Percentiles rank a stretch among this genome's conserved stretches.
Evolutionary conservation across 2,797 vertebrate species (phyloP).

Genomic region (Lagodon rhomboides): DNA sequence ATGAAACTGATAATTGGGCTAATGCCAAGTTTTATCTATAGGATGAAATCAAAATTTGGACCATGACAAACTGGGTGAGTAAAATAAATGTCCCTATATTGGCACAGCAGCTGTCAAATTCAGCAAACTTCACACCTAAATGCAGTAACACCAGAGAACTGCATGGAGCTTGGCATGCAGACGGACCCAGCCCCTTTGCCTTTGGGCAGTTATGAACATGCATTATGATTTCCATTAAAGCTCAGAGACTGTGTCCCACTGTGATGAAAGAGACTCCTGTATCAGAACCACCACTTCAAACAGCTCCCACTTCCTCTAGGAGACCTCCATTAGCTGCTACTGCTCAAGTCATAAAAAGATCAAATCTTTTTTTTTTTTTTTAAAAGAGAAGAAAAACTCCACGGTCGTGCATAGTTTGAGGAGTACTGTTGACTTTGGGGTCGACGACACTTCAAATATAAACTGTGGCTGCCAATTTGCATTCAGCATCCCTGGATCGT

Average conservation of each 20-base stretch:
- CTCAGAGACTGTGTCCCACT: constrained; percentile 68
- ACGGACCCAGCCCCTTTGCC: constrained; percentile 54
- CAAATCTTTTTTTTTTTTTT: constrained; percentile 53
- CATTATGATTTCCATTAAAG: constrained; percentile 87
- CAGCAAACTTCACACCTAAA: constrained; percentile 28
- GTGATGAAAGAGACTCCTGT: constrained; percentile 83
- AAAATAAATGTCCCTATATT: background rate
- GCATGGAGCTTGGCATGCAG: constrained; percentile 51
- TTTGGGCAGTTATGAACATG: constrained; percentile 79
- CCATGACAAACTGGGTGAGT: background rate
- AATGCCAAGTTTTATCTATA: background rate
- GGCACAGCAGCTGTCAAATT: constrained; percentile 5
- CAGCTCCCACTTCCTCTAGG: constrained; percentile 78
- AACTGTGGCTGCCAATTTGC: constrained; percentile 51
- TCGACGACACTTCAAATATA: constrained; percentile 45
- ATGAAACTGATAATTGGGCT: background rate
- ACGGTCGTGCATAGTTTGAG: constrained; percentile 40
- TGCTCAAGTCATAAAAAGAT: constrained; percentile 81
- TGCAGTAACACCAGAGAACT: constrained; percentile 36
- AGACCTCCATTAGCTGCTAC: constrained; percentile 78
- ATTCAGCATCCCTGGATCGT: constrained; percentile 19
- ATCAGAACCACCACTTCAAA: constrained; percentile 80
- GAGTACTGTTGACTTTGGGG: constrained; percentile 55
- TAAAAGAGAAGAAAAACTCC: constrained; percentile 48
- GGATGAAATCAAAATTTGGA: background rate